phyloP scores from a whole-genome alignment of 2,888 invertebrate genomes.

The Embidobia sp. region DNA sequence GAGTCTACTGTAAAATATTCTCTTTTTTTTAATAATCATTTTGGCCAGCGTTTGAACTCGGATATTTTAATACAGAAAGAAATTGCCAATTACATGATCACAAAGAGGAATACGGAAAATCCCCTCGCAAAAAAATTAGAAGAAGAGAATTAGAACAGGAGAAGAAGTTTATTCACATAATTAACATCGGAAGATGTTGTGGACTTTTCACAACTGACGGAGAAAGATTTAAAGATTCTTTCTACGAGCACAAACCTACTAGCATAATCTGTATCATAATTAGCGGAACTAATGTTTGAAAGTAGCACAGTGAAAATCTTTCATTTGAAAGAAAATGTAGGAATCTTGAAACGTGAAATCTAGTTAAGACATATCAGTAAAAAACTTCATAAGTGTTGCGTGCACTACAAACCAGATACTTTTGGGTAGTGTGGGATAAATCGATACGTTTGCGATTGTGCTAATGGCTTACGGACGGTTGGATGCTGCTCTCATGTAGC shows the following conservation, averaged over 20 bases:
- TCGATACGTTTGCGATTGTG: constrained; percentile 17
- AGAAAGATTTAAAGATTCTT: background rate
- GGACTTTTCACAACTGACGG: background rate
- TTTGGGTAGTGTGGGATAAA: background rate
- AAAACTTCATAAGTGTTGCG: background rate
- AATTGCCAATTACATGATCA: background rate
- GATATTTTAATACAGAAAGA: background rate
- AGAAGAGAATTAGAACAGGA: background rate
- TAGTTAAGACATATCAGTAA: background rate
- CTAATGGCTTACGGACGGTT: constrained; percentile 5
- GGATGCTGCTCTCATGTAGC: constrained; percentile 8
- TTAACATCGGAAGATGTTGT: background rate
- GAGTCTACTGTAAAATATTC: background rate
- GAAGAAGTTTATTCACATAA: background rate
- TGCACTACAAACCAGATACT: background rate
- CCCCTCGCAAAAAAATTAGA: background rate
- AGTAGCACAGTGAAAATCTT: background rate
- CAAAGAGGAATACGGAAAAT: background rate
- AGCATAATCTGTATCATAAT: background rate
- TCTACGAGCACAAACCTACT: background rate
- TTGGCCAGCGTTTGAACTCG: constrained; percentile 6
- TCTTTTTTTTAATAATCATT: background rate
- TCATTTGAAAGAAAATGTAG: background rate
- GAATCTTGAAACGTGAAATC: background rate
- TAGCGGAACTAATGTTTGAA: background rate